Conservation (phyloP, 2,888 invertebrate species). For the Tipula unca region DNA sequence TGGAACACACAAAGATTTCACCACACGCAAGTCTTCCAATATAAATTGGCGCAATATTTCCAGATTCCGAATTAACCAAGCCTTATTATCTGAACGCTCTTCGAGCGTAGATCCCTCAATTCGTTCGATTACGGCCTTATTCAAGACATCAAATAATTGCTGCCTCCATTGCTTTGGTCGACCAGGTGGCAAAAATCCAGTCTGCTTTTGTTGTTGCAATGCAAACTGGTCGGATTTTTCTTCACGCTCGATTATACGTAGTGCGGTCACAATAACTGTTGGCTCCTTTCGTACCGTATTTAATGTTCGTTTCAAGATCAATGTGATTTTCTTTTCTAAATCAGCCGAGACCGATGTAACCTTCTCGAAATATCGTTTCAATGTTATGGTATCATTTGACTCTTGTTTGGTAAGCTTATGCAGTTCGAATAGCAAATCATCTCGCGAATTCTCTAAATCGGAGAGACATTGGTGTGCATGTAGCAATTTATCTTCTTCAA, state of each 20-base stretch:
- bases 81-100: conserved; percentile 80
- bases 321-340: conserved; percentile 83
- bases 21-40: conserved; percentile 82
- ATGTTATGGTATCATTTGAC: conserved; percentile 79
- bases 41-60: conserved; percentile 82
- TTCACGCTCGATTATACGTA: conserved; percentile 94
- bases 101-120: conserved; percentile 95
- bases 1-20: conserved; percentile 80
- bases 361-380: conserved; percentile 94
- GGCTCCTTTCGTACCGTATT: conserved; percentile 93
- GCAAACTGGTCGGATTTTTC: conserved; percentile 90
- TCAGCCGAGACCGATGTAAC: conserved; percentile 83
- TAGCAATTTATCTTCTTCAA: conserved; percentile 87
- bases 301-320: conserved; percentile 81
- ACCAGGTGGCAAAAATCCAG: conserved; percentile 88
- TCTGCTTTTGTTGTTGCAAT: conserved; percentile 62
- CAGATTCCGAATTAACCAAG: conserved; percentile 92
- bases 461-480: conserved; percentile 91
- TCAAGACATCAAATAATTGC: conserved; percentile 74
- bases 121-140: conserved; percentile 68
- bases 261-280: conserved; percentile 88
- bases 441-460: conserved; percentile 93
- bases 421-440: conserved; percentile 89
- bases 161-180: conserved; percentile 87
- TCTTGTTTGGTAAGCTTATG: conserved; percentile 89